A percentile compares a stretch with the other conserved stretches of the same genome.
Evolutionary conservation across 2,797 vertebrate species (phyloP).

Genomic region (Lophotriccus pileatus): DNA sequence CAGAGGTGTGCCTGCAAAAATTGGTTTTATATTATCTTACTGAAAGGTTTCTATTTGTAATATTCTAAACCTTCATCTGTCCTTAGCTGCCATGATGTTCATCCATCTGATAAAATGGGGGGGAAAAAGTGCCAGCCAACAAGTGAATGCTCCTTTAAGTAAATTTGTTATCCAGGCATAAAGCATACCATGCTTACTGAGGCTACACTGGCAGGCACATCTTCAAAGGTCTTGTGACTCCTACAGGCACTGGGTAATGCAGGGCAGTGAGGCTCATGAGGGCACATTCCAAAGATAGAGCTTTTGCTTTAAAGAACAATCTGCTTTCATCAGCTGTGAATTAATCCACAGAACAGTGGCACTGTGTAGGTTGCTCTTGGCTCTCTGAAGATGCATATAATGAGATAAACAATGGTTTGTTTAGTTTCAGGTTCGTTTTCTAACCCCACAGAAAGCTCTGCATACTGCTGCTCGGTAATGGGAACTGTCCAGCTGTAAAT

Average conservation of each 20-base stretch:
- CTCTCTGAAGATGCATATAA: not conserved
- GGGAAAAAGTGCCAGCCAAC: not conserved
- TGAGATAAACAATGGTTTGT: conserved; percentile 42
- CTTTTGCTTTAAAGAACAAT: not conserved
- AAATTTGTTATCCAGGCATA: not conserved
- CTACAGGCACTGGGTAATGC: not conserved
- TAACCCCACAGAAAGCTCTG: not conserved
- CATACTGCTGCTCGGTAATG: not conserved
- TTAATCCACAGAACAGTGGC: not conserved
- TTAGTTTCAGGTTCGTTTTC: conserved; percentile 41
- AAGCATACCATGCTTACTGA: not conserved
- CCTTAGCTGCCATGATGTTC: conserved; percentile 25
- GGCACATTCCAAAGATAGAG: not conserved
- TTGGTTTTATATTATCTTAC: not conserved
- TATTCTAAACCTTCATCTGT: conserved; percentile 38
- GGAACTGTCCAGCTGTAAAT: not conserved
- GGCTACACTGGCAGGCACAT: not conserved
- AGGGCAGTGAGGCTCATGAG: not conserved
- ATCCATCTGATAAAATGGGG: not conserved
- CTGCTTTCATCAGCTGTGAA: not conserved
- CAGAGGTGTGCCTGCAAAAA: not conserved
- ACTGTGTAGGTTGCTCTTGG: not conserved
- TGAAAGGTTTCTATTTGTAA: not conserved
- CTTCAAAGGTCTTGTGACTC: not conserved
- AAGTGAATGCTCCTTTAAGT: not conserved